Conservation (phyloP, 2,113 vertebrate genomes). For the Regulus satrapa region DNA sequence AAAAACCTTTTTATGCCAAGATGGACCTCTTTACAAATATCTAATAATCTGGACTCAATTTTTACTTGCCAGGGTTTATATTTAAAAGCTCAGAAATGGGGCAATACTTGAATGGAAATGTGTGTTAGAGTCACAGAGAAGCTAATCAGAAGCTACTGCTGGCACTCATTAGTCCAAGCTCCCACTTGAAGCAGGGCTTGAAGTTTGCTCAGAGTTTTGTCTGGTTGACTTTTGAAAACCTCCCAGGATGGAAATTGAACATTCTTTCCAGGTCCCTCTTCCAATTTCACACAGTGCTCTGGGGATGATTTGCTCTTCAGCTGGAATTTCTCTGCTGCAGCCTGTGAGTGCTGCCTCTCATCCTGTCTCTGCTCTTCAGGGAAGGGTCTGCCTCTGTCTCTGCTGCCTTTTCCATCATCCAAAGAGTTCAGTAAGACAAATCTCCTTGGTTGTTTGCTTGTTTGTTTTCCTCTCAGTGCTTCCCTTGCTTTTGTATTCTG, state of each 20-base stretch:
- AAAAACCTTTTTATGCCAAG: fast-evolving
- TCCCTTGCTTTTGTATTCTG: neutral
- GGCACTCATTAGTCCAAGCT: neutral
- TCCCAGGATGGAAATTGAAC: neutral
- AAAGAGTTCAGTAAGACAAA: neutral
- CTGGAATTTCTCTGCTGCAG: neutral
- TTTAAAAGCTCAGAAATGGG: neutral
- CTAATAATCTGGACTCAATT: neutral
- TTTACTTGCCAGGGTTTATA: neutral
- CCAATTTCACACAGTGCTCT: neutral
- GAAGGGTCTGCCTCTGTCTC: neutral
- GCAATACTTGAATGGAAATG: neutral
- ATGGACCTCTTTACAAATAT: neutral
- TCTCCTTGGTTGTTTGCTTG: neutral
- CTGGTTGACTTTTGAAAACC: neutral
- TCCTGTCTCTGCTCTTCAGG: neutral
- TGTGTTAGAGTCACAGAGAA: neutral
- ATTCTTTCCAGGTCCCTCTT: neutral
- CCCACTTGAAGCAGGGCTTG: neutral
- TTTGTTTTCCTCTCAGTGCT: neutral
- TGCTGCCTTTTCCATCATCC: neutral
- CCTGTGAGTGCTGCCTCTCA: neutral
- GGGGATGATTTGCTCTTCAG: neutral
- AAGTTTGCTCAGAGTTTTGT: neutral
- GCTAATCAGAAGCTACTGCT: neutral